These are phyloP conservation scores for Cordylochernes scorpioides DNA, from an alignment of 2,888 invertebrate genomes.

Conservation along the genomic window DNA sequence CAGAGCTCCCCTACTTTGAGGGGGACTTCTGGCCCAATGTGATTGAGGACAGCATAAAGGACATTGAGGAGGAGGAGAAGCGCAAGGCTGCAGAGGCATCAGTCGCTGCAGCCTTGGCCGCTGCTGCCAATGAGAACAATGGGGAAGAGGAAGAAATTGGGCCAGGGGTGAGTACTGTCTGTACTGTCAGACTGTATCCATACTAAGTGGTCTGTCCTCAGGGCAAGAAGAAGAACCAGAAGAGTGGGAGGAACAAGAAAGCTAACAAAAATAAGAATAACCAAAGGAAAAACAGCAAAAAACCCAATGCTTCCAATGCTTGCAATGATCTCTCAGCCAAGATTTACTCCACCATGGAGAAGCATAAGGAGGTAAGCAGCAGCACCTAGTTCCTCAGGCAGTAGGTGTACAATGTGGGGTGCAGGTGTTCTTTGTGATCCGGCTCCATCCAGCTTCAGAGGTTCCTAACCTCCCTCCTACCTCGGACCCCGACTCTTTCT, in stretches of 20 bases:
- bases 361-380: slow-evolving; percentile 56
- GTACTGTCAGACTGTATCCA: too few relatives aligned
- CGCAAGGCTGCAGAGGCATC: slow-evolving; percentile 63
- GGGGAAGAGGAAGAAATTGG: slow-evolving; percentile 6
- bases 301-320: slow-evolving; percentile 74
- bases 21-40: slow-evolving; percentile 99
- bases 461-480: slow-evolving; percentile 66
- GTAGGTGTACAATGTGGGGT: not conserved
- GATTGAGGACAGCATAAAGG: slow-evolving; percentile 93
- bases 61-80: slow-evolving; percentile 90
- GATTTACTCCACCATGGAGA: slow-evolving; percentile 96
- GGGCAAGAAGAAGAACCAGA: slow-evolving; percentile 88
- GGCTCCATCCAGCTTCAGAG: slow-evolving; percentile 79
- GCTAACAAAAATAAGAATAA: slow-evolving; percentile 90
- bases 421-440: slow-evolving; percentile 87
- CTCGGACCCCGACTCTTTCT: slow-evolving; percentile 81
- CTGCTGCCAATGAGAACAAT: slow-evolving; percentile 16
- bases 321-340: slow-evolving; percentile 88
- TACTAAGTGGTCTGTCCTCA: too few relatives aligned
- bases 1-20: slow-evolving; percentile 87
- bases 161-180: too few relatives aligned
- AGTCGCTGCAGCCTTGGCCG: slow-evolving; percentile 26
- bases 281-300: slow-evolving; percentile 83
- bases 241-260: slow-evolving; percentile 60
- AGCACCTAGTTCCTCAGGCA: not conserved